Base-by-base conservation (phyloP, 2,797 vertebrate species). In the Karalla daura region DNA sequence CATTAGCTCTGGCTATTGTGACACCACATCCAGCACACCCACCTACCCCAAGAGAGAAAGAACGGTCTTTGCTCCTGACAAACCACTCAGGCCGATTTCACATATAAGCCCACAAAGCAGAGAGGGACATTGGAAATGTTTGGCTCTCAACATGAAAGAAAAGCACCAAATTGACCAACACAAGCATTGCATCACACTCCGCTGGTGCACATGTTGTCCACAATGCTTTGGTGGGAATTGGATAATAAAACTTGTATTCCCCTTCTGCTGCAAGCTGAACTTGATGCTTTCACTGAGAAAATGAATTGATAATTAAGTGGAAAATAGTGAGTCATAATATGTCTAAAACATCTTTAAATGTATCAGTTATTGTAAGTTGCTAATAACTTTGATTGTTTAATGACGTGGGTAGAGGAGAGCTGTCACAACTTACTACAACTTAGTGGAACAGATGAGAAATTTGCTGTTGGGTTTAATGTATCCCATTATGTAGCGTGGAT, bases 1-100 rank as follows among this genome's bases (percentile, higher is more conserved):
- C 67, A 80, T 77, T 76, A 76, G 58, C 78, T 86, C 70, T 78
- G 62, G 62, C 66, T 77, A 63, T 85, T 81, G 80, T 74, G 76
- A 83, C 83, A 87, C 64, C 59, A 55, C 72, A 70, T 51, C 49
- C 41, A 66, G 49, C 68, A 83, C 65, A 61, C 66, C 54, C 78
- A 80, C 67, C 58, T 55, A 79, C 65, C 62, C 65, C 49, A 39
- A 51, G 47, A 54, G 50, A 51, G 27, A 41, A 40, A 28, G 30
- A 59, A 17, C 5, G 32, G 52, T 37, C 45, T 64, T 76, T 36
- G 62, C 65, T 75, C 69, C 52, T 81, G 82, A 77, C 55, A 49
- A 71, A 77, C 46, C 77, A 55, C 76, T 14, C 54, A 4, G n/a
- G 44, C 27, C 10, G 1, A 65, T 70, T 74, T 76, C 39, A 81